phyloP scores from a whole-genome alignment of 1,140 invertebrate genomes.

The Bombus impatiens region DNA sequence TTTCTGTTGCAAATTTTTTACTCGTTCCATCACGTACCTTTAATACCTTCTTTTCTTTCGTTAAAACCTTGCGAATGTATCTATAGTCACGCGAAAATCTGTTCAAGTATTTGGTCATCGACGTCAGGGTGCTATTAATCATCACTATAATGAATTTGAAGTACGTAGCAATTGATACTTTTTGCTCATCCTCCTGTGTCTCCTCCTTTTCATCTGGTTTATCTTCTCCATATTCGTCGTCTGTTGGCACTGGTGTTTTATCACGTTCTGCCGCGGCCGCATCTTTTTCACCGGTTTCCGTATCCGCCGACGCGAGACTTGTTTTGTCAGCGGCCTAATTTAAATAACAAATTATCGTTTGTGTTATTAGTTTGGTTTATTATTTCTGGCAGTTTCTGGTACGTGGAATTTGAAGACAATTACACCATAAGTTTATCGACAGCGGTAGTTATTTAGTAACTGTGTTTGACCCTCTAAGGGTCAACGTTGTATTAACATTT shows the following conservation, averaged over 20 bases:
- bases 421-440: not conserved
- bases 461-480: not conserved
- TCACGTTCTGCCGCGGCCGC: slow-evolving; percentile 48
- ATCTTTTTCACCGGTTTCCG: slow-evolving; percentile 69
- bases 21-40: slow-evolving; percentile 85
- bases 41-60: slow-evolving; percentile 90
- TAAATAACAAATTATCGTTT: not conserved
- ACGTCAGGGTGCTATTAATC: slow-evolving; percentile 91
- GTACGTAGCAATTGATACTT: slow-evolving; percentile 77
- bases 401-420: slow-evolving; percentile 6
- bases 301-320: slow-evolving; percentile 69
- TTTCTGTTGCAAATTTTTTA: not conserved
- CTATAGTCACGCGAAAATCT: slow-evolving; percentile 95
- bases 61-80: slow-evolving; percentile 92
- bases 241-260: slow-evolving; percentile 63
- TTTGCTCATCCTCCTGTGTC: slow-evolving; percentile 71
- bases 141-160: slow-evolving; percentile 87
- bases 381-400: slow-evolving; percentile 13
- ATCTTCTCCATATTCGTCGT: slow-evolving; percentile 47
- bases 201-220: slow-evolving; percentile 42
- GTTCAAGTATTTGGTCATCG: slow-evolving; percentile 94
- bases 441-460: no score
- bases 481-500: not conserved
- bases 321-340: slow-evolving; percentile 65
- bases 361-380: not conserved